These are phyloP conservation scores for Diplodus sargus DNA, from an alignment of 2,797 vertebrate species.

Conservation along the genomic window DNA sequence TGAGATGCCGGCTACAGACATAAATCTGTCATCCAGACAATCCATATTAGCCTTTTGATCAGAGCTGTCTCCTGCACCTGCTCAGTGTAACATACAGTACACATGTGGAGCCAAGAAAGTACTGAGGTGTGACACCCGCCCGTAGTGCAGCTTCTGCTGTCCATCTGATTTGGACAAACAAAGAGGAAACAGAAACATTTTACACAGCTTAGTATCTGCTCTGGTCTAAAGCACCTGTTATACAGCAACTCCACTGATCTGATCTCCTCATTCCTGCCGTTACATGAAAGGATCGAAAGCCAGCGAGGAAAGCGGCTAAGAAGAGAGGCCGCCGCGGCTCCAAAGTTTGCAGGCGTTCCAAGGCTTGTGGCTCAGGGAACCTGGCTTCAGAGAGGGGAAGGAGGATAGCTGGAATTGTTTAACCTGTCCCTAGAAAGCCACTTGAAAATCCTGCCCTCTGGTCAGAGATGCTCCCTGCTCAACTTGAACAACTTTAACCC, in stretches of 20 bases:
- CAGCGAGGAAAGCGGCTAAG: slow-evolving; percentile 9
- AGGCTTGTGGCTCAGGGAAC: slow-evolving; percentile 9
- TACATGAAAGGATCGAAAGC: slow-evolving; percentile 16
- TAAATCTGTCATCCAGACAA: background rate
- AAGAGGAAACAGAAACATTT: background rate
- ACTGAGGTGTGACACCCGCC: background rate
- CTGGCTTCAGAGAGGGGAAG: slow-evolving; percentile 26
- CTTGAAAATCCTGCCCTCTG: slow-evolving; percentile 60
- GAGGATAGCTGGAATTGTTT: slow-evolving; percentile 32
- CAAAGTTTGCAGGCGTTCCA: slow-evolving; percentile 22
- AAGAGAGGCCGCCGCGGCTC: background rate
- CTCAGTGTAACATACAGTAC: background rate
- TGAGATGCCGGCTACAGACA: background rate
- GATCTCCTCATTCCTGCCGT: slow-evolving; percentile 28
- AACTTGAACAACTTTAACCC: slow-evolving; percentile 43
- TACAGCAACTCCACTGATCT: background rate
- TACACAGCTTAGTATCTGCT: background rate
- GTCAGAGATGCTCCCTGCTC: slow-evolving; percentile 45
- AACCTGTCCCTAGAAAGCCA: slow-evolving; percentile 64
- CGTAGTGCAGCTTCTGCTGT: background rate
- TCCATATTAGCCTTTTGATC: background rate
- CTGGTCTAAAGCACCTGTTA: background rate
- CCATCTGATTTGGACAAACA: background rate
- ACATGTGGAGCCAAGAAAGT: too few species aligned
- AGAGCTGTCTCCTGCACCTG: background rate